A percentile compares a stretch with the other conserved stretches of the same genome.
Conservation (phyloP, 2,113 vertebrate species). For the Callospermophilus lateralis region DNA sequence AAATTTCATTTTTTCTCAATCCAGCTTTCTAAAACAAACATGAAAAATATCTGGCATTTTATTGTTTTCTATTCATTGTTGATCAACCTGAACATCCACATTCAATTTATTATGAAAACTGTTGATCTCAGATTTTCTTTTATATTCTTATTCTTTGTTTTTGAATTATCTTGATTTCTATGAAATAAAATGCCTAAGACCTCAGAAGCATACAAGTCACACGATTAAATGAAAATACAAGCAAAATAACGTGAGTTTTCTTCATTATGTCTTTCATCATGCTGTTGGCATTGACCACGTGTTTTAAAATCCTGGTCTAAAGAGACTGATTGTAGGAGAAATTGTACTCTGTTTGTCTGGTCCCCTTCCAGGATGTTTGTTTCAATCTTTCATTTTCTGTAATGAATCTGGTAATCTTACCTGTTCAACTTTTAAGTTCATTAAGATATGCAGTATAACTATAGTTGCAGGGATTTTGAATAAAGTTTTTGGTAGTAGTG, state of each 20-base stretch:
- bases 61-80: too few species aligned
- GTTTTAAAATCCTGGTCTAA: not conserved
- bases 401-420: not conserved
- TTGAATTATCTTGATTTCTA: not conserved
- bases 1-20: not conserved
- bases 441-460: not conserved
- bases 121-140: not conserved
- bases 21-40: not conserved
- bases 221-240: not conserved
- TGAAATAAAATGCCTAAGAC: not conserved
- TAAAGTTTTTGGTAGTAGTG: not conserved
- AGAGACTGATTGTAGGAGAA: not conserved
- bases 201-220: not conserved
- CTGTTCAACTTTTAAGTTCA: not conserved
- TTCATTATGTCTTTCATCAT: not conserved
- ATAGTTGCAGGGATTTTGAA: not conserved
- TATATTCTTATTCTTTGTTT: not conserved
- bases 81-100: not conserved
- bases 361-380: not conserved
- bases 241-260: not conserved
- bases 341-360: not conserved
- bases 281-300: not conserved
- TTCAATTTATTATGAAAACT: not conserved
- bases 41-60: not conserved
- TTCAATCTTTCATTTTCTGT: not conserved